Conservation (phyloP, 2,888 invertebrate species). For the Apomyelois bistriatella region DNA sequence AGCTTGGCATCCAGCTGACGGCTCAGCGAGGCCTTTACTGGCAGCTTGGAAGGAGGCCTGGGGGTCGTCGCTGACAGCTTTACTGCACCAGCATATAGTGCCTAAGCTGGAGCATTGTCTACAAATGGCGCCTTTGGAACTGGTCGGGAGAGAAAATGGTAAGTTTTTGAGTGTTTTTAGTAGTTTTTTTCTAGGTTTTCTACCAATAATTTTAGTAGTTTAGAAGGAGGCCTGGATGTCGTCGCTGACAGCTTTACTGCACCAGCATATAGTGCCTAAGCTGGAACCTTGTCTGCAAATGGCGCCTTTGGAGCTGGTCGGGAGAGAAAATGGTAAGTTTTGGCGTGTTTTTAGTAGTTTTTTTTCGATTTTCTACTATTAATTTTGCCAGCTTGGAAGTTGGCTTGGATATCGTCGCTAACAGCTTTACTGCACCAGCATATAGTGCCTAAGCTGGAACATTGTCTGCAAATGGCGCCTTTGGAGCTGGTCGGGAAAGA, state of each 20-base stretch:
- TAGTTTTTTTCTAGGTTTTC: neutral
- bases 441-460: constrained; percentile 93
- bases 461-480: constrained; percentile 78
- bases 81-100: constrained; percentile 90
- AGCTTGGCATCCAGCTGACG: constrained; percentile 98
- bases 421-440: constrained; percentile 89
- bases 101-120: constrained; percentile 90
- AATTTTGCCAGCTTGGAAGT: too few relatives aligned
- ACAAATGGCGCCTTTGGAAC: constrained; percentile 67
- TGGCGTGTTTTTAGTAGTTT: neutral
- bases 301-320: constrained; percentile 61
- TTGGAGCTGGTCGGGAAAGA: constrained; percentile 58
- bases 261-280: constrained; percentile 94
- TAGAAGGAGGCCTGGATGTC: constrained; percentile 32
- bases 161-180: constrained; percentile 18
- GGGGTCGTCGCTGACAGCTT: constrained; percentile 80
- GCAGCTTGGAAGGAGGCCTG: constrained; percentile 90
- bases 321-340: constrained; percentile 54
- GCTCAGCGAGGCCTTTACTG: constrained; percentile 94
- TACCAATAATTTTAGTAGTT: too few relatives aligned
- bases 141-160: constrained; percentile 60
- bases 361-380: neutral
- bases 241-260: constrained; percentile 83
- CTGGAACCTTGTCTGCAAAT: constrained; percentile 84
- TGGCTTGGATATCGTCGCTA: constrained; percentile 51